These are phyloP conservation scores for Dipodomys ordii DNA, from an alignment of 2,113 vertebrate species.

Conservation along the genomic window DNA sequence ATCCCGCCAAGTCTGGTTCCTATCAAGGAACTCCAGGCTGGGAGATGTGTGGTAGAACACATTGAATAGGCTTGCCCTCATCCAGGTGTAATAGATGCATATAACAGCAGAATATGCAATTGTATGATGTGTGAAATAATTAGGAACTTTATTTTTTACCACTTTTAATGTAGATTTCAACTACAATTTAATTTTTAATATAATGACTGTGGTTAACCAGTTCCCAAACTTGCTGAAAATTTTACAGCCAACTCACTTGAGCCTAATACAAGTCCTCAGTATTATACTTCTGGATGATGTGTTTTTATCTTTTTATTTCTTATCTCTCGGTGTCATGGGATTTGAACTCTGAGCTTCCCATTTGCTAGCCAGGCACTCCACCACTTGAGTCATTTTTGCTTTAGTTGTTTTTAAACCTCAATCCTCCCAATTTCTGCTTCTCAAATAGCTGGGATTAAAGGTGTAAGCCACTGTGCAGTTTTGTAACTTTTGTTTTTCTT, in stretches of 20 bases:
- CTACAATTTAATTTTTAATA: not conserved
- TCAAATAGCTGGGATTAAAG: too few species aligned
- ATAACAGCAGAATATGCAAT: not conserved
- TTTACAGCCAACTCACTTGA: not conserved
- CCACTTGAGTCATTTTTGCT: too few species aligned
- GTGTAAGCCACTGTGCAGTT: too few species aligned
- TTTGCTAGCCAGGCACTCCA: too few species aligned
- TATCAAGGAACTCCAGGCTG: accelerated
- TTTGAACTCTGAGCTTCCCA: too few species aligned
- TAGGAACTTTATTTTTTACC: not conserved
- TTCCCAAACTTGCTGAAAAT: not conserved
- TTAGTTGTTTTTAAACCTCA: too few species aligned
- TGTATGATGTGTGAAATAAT: not conserved
- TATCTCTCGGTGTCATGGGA: too few species aligned
- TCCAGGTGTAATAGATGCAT: too few species aligned
- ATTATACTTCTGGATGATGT: not conserved
- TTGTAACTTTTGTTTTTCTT: too few species aligned
- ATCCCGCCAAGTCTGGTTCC: not conserved
- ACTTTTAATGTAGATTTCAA: not conserved
- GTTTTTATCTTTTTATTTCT: not conserved
- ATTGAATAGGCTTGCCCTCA: not conserved
- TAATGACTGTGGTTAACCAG: not conserved
- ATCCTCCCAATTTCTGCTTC: too few species aligned
- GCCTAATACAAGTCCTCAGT: not conserved
- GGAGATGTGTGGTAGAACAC: not conserved